Conservation (phyloP, 2,888 invertebrate genomes). For the Arenicola marina region DNA sequence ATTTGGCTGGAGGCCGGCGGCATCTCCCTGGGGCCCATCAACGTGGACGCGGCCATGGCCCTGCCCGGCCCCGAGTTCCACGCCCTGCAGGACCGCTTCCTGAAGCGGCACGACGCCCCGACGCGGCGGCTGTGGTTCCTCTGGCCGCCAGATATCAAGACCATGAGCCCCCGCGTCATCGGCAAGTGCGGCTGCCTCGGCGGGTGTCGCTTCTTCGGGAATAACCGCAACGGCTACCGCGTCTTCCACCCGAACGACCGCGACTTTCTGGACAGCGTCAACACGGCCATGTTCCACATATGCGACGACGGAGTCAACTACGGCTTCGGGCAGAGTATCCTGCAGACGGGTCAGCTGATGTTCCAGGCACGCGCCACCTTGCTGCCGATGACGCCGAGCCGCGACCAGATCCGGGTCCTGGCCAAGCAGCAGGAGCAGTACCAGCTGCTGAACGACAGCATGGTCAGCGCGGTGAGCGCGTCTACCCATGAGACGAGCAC, state of each 20-base stretch:
- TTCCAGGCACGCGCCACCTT: background rate
- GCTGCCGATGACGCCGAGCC: no score
- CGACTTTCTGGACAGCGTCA: constrained; percentile 28
- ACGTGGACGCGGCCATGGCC: constrained; percentile 83
- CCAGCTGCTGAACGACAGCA: background rate
- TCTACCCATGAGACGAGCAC: background rate
- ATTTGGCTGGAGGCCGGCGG: constrained; percentile 90
- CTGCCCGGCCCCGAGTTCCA: constrained; percentile 58
- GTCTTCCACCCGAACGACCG: constrained; percentile 76
- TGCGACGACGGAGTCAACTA: constrained; percentile 67
- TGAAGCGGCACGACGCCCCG: constrained; percentile 72
- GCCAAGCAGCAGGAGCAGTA: background rate
- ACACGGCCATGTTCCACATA: constrained; percentile 47
- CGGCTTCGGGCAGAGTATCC: constrained; percentile 91
- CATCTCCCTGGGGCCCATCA: constrained; percentile 84
- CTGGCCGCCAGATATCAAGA: constrained; percentile 73
- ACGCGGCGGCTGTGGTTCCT: constrained; percentile 91
- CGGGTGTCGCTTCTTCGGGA: constrained; percentile 92
- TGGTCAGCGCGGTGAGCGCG: background rate
- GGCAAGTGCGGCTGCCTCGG: constrained; percentile 91
- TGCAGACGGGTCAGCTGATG: constrained; percentile 67
- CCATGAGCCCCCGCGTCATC: background rate
- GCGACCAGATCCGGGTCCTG: background rate
- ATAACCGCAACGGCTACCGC: constrained; percentile 82
- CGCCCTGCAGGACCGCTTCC: constrained; percentile 60